Conservation (phyloP, 1,140 invertebrate species). For the Coenobita brevimanus region DNA sequence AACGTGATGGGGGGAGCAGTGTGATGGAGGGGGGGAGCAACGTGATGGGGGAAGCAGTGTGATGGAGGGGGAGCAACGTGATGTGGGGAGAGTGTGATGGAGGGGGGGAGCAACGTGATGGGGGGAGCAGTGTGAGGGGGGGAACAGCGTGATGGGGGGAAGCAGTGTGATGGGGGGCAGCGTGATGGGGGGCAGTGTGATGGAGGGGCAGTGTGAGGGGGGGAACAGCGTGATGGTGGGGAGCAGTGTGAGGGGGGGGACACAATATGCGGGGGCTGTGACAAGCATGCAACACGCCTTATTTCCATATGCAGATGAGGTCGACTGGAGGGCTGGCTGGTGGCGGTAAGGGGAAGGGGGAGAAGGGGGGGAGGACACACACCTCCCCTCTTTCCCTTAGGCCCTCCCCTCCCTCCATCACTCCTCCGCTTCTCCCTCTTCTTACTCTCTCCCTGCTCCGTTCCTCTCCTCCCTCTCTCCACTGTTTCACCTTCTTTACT, state of each 20-base stretch:
- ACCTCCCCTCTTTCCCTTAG: background rate
- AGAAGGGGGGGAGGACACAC: background rate
- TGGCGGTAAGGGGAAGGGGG: constrained; percentile 50
- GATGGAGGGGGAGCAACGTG: background rate
- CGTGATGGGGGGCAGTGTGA: background rate
- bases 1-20: background rate
- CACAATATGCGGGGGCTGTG: constrained; percentile 61
- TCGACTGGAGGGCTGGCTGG: constrained; percentile 54
- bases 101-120: background rate
- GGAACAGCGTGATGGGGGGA: background rate
- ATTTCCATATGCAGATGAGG: constrained; percentile 67
- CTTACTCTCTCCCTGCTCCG: background rate
- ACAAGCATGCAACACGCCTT: constrained; percentile 62
- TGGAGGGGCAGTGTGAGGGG: background rate
- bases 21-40: background rate
- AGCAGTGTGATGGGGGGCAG: too few species aligned
- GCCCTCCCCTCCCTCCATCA: background rate
- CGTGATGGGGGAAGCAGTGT: background rate
- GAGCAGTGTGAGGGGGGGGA: constrained; percentile 12
- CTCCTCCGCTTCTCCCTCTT: background rate
- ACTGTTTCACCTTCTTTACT: background rate
- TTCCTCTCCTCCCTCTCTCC: background rate
- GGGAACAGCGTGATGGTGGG: constrained; percentile 5
- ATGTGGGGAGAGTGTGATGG: background rate
- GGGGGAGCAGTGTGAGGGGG: background rate